These are phyloP conservation scores for Liparis tanakae DNA, from an alignment of 2,797 vertebrate genomes.

Conservation along the genomic window DNA sequence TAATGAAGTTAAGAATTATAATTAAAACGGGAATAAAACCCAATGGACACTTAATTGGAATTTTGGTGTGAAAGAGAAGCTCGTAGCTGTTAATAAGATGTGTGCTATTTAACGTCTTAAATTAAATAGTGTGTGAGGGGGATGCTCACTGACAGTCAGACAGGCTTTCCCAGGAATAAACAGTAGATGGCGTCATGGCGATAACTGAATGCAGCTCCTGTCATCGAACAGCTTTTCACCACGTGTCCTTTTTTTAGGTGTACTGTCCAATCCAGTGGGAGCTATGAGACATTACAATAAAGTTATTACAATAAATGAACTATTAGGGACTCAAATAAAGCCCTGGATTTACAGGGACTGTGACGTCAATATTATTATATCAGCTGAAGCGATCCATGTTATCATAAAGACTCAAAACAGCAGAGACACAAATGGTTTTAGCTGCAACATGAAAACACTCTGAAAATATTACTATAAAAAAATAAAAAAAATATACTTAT, in stretches of 20 bases:
- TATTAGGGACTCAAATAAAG: slow-evolving; percentile 1
- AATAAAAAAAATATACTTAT: too few relatives aligned
- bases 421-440: slow-evolving; percentile 26
- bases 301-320: background rate
- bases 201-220: slow-evolving; percentile 54
- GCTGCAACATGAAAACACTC: slow-evolving; percentile 2
- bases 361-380: slow-evolving; percentile 49
- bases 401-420: slow-evolving; percentile 19
- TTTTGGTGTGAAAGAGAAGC: slow-evolving; percentile 36
- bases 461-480: too few relatives aligned
- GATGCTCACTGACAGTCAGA: slow-evolving; percentile 4
- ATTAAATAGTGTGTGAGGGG: background rate
- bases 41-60: slow-evolving; percentile 37
- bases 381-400: slow-evolving; percentile 26
- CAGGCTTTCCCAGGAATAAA: slow-evolving; percentile 55
- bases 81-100: slow-evolving; percentile 48
- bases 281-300: background rate
- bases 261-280: slow-evolving; percentile 5
- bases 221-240: slow-evolving; percentile 19
- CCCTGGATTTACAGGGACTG: slow-evolving; percentile 35
- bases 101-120: slow-evolving; percentile 28
- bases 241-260: slow-evolving; percentile 3
- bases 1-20: slow-evolving; percentile 8
- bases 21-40: slow-evolving; percentile 18
- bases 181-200: slow-evolving; percentile 81